Percentiles rank a stretch among this genome's conserved stretches.
phyloP scores from a whole-genome alignment of 2,888 invertebrate species.

The Heteropelma amictum region DNA sequence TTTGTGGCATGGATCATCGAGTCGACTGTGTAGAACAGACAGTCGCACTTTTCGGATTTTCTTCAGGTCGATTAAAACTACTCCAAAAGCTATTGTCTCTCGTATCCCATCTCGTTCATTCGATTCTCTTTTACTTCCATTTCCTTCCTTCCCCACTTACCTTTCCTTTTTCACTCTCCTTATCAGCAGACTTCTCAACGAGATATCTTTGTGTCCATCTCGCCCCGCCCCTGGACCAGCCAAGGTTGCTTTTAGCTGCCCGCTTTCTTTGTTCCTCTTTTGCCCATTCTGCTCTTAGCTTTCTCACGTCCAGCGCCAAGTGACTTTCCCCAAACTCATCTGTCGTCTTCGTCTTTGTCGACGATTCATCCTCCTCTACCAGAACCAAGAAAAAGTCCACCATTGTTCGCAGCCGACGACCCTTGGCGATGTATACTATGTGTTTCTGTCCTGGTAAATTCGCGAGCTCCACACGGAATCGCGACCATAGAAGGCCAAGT shows the following conservation, averaged over 20 bases:
- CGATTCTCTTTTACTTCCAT: neutral
- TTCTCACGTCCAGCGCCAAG: constrained; percentile 45
- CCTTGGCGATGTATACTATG: constrained; percentile 1
- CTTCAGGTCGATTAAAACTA: constrained; percentile 39
- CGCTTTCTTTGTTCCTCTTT: neutral
- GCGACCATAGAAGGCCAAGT: constrained; percentile 34
- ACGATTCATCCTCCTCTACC: constrained; percentile 40
- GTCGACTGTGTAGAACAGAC: constrained; percentile 20
- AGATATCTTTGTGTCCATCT: constrained; percentile 48
- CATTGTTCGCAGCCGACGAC: constrained; percentile 52
- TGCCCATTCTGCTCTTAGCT: constrained; percentile 4
- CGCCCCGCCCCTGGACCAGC: no score
- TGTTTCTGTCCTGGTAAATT: constrained; percentile 25
- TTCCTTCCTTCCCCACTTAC: constrained; percentile 1
- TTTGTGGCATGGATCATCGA: constrained; percentile 11
- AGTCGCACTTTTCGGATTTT: neutral
- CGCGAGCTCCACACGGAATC: constrained; percentile 20
- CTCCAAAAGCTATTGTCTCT: constrained; percentile 33
- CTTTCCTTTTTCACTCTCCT: constrained; percentile 28
- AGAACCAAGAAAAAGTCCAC: constrained; percentile 41
- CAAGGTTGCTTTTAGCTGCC: constrained; percentile 21
- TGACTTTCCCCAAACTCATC: constrained; percentile 50
- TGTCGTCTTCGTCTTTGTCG: constrained; percentile 38
- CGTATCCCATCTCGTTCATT: constrained; percentile 16
- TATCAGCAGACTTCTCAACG: constrained; percentile 42